Base-by-base conservation (phyloP, 2,113 vertebrate species). In the Catharus minimus region DNA sequence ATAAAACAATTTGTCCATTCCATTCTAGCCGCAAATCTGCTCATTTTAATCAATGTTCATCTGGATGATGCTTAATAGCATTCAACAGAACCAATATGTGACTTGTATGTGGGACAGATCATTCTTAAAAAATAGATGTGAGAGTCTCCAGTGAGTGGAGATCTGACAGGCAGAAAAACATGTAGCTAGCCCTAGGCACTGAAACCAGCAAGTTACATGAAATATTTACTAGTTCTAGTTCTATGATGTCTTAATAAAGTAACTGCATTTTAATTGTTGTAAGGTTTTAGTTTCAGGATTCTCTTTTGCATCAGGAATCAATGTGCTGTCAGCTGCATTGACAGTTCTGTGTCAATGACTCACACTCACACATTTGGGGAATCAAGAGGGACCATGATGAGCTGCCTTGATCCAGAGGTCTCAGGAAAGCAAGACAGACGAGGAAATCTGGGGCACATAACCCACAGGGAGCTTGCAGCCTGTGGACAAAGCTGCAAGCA, bases 21-120 rank as follows among this genome's bases (percentile, higher is more conserved):
- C 24, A 50, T 86, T 92, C 82, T 73, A 91, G 46, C 28, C 61
- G 46, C 39, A 89, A 93, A 94, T 96, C 82, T 94, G 64, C 72
- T 96, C 89, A 92, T 91, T 94, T 96, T 95, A 93, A 96, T 93
- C 92, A 94, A 41, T n/a, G 15, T 62, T 82, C 76, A 61, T 90
- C 38, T 77, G 86, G 72, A 76, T 64, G 86, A 62, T 1, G n/a
- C 43, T 93, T 94, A 92, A 71, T 44, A 86, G 6, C 52, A 41
- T 79, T 82, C 76, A 69, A 46, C 58, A 82, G 44, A 67, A 24
- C 46, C 32, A 89, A 58, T 69, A 82, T 30, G 64, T 75, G 52
- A 85, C 66, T 94, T 67, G 21, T 81, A 93, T 91, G 52, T 83
- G 85, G 92, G 87, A 83, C 92, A 80, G 30, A 43, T 89, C 21